phyloP scores from a whole-genome alignment of 2,797 vertebrate genomes.

The Enteromius treurensis region DNA sequence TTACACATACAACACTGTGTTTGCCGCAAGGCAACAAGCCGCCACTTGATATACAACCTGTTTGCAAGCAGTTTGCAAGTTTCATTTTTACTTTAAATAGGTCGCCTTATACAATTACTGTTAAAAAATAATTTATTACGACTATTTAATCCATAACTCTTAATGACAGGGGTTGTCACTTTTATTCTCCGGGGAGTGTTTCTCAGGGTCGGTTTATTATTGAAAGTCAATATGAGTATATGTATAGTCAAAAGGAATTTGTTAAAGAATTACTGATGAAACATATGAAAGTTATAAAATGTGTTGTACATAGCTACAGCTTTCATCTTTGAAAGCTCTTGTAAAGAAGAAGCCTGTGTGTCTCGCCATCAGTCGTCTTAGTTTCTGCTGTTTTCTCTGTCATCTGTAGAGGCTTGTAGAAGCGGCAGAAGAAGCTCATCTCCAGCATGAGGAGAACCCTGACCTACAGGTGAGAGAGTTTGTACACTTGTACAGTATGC shows the following conservation, averaged over 20 bases:
- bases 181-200: background rate
- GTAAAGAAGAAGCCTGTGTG: no score
- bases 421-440: constrained; percentile 94
- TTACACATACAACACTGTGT: background rate
- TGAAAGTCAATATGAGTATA: background rate
- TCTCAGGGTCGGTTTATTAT: background rate
- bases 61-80: background rate
- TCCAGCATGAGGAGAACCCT: constrained; percentile 94
- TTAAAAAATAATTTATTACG: background rate
- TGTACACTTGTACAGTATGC: background rate
- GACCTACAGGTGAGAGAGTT: constrained; percentile 88
- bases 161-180: background rate
- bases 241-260: background rate
- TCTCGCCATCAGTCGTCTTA: constrained; percentile 59
- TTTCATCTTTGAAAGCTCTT: no score
- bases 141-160: background rate
- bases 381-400: constrained; percentile 16
- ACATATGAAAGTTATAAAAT: background rate
- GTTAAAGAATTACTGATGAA: background rate
- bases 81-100: background rate
- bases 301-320: background rate
- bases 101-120: background rate
- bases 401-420: constrained; percentile 89
- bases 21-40: background rate
- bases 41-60: background rate